These are phyloP conservation scores for Phyllostomus hastatus DNA, from an alignment of 2,113 vertebrate species.

Conservation along the genomic window DNA sequence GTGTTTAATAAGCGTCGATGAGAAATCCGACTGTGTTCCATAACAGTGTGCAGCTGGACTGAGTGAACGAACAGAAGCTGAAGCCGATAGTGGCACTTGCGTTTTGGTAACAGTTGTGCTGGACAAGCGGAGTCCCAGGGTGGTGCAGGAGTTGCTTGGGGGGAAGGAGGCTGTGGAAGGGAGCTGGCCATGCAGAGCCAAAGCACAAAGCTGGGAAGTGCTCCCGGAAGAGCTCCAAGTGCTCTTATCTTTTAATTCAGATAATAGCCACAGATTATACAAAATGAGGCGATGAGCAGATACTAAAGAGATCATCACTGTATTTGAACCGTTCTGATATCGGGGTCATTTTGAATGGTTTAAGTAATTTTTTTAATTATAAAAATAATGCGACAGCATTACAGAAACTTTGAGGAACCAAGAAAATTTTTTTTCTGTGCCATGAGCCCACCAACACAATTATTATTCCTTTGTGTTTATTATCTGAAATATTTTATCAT, in stretches of 20 bases:
- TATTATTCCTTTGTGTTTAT: conserved; percentile 1
- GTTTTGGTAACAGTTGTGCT: background rate
- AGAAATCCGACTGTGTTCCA: background rate
- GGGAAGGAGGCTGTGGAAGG: background rate
- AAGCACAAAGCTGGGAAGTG: no score
- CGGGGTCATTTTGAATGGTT: background rate
- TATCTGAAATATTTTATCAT: conserved; percentile 14
- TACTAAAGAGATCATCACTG: background rate
- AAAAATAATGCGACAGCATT: background rate
- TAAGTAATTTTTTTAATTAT: background rate
- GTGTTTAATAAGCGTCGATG: background rate
- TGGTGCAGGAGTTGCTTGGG: background rate
- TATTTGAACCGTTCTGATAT: background rate
- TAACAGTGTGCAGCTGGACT: background rate
- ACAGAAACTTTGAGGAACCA: background rate
- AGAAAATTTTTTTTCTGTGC: background rate
- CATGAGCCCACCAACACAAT: background rate
- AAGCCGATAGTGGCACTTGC: background rate
- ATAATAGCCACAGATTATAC: background rate
- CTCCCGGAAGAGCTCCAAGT: background rate
- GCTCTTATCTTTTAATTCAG: background rate
- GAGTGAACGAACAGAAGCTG: background rate
- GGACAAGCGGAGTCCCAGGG: background rate
- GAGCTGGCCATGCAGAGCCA: background rate
- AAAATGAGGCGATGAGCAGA: background rate